Base-by-base conservation (phyloP, 2,797 vertebrate species). In the Gymnocypris eckloni region DNA sequence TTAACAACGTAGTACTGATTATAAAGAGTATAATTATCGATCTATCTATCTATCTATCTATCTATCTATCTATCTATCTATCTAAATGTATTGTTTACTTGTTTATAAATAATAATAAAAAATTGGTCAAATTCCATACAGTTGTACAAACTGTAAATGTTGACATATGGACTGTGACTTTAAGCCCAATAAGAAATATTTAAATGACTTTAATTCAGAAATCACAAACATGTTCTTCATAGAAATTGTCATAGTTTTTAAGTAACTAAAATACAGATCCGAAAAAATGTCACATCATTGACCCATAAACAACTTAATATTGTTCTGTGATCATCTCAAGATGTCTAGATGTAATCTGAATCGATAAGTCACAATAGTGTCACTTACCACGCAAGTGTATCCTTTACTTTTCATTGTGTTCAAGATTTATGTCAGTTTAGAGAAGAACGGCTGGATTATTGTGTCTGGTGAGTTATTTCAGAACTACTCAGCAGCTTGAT, bases 241-340 rank as follows among this genome's bases (percentile, higher is more conserved):
- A 56, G 6, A 54, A 77, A 77, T 39, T 52, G 73, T n/a, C 11
- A 39, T 16, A 3, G 50, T 76, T 20, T 77, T 77, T 56, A 22
- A 22, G 33, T 22, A 77, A 59, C 33, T 77, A 54, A 67, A 77
- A 77, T 78, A 15, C 33, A 59, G 33, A n/a, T n/a, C 52, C 2
- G 20, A 71, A 56, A 77, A 77, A 59, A 41, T 9, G 12, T 13
- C 52, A 10, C 13, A 13, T 41, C 15, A 64, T 20, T 64, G 77
- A 79, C 18, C 3, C 37, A 12, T 41, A 20, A 41, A 52, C 28
- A 52, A 39, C 66, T 41, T 33, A 70, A 22, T 22, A 50, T 28
- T 41, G 43, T 81, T 50, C 45, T n/a, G 79, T 52, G 64, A 66
- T 64, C 59, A 45, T 79, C 77, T 66, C n/a, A 79, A 79, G 59